Percentiles rank a stretch among this genome's conserved stretches.
phyloP scores from a whole-genome alignment of 2,888 invertebrate genomes.

The Tubulanus polymorphus region DNA sequence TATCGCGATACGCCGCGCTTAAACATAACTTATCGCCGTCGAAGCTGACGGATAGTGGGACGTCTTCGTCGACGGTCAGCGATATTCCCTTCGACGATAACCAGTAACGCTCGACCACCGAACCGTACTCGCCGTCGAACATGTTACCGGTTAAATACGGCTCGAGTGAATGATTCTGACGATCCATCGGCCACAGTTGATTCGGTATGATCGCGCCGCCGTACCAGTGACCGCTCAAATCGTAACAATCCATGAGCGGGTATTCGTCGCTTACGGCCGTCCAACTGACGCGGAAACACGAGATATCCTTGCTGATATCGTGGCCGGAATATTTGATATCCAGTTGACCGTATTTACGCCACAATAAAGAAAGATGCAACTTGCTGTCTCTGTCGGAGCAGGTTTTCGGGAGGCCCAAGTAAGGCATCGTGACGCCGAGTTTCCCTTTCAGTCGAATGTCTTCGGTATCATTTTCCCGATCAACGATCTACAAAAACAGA shows the following conservation, averaged over 20 bases:
- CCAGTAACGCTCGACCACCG: constrained; percentile 77
- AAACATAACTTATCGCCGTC: constrained; percentile 4
- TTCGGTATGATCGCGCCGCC: constrained; percentile 31
- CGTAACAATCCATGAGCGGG: constrained; percentile 75
- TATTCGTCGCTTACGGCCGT: constrained; percentile 66
- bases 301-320: constrained; percentile 17
- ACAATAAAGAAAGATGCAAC: constrained; percentile 31
- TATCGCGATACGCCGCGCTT: neutral
- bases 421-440: constrained; percentile 29
- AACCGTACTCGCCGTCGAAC: constrained; percentile 56
- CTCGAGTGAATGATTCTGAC: constrained; percentile 16
- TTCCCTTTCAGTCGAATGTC: constrained; percentile 17
- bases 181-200: constrained; percentile 26
- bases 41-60: constrained; percentile 58
- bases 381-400: constrained; percentile 26
- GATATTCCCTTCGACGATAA: constrained; percentile 76
- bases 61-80: constrained; percentile 61
- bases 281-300: constrained; percentile 82
- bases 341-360: constrained; percentile 32
- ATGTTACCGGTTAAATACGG: constrained; percentile 10
- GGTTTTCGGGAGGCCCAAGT: constrained; percentile 35
- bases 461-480: constrained; percentile 15
- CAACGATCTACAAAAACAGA: too few species aligned
- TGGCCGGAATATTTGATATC: constrained; percentile 25
- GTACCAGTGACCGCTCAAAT: constrained; percentile 36